A percentile compares a stretch with the other conserved stretches of the same genome.
Evolutionary conservation across 2,797 vertebrate genomes (phyloP).

Genomic region (Anguilla anguilla): DNA sequence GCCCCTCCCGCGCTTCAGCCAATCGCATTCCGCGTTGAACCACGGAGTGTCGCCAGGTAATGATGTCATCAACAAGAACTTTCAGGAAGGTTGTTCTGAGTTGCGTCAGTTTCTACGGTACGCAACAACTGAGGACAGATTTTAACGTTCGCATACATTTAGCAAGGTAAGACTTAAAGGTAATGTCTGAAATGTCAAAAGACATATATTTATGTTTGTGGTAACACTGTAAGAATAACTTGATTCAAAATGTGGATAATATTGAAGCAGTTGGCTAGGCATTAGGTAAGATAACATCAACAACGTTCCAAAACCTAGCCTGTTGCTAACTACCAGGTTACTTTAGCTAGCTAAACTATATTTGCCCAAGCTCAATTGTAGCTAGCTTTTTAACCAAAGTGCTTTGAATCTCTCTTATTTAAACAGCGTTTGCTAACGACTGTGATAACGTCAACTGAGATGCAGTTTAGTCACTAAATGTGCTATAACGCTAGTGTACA

Average conservation of each 20-base stretch:
- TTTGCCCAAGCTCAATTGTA: not conserved
- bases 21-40: not conserved
- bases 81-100: slow-evolving; percentile 61
- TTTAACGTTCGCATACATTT: not conserved
- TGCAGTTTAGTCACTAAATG: too few species aligned
- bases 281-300: not conserved
- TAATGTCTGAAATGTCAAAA: not conserved
- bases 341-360: not conserved
- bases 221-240: not conserved
- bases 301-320: not conserved
- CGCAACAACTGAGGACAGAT: not conserved
- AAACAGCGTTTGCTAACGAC: too few species aligned
- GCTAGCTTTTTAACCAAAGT: not conserved
- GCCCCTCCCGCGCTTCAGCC: not conserved
- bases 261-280: not conserved
- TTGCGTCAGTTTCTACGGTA: slow-evolving; percentile 58
- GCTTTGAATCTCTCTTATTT: not conserved
- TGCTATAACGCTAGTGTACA: too few species aligned
- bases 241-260: not conserved
- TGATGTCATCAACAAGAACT: slow-evolving; percentile 45
- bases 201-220: not conserved
- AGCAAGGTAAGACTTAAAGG: slow-evolving; percentile 4
- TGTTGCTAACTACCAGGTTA: not conserved
- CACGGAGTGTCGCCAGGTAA: not conserved
- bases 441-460: too few species aligned